phyloP scores from a whole-genome alignment of 2,797 vertebrate genomes.

The Acestrorhynchus altus region DNA sequence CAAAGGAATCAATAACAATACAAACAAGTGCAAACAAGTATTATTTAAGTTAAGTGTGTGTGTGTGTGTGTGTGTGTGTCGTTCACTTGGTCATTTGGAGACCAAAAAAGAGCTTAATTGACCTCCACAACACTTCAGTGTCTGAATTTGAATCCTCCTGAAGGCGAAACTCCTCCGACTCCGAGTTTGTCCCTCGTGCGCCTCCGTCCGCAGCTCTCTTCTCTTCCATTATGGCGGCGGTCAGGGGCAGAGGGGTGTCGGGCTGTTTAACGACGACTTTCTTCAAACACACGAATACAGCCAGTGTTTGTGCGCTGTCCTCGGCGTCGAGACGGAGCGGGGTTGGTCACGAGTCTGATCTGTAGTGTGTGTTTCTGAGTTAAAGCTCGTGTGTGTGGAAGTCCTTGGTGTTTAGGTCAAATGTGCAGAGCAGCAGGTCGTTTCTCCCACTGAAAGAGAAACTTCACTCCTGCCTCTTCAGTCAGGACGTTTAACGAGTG shows the following conservation, averaged over 20 bases:
- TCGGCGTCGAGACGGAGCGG: constrained; percentile 51
- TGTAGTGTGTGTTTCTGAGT: not conserved
- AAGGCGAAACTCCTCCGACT: not conserved
- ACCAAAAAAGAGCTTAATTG: too few relatives aligned
- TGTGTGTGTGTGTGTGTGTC: too few relatives aligned
- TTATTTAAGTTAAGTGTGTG: too few relatives aligned
- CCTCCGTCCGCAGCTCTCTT: constrained; percentile 59
- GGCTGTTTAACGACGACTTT: constrained; percentile 69
- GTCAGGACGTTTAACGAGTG: too few relatives aligned
- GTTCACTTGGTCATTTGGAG: too few relatives aligned
- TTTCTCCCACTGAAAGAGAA: too few relatives aligned
- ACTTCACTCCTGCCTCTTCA: too few relatives aligned
- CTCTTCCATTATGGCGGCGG: constrained; percentile 75
- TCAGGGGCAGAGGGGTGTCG: constrained; percentile 71
- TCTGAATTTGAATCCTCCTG: too few relatives aligned
- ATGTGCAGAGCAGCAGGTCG: not conserved
- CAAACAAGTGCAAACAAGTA: too few relatives aligned
- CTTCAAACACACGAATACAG: constrained; percentile 60
- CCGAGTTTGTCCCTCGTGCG: constrained; percentile 42
- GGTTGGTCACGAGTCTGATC: constrained; percentile 59
- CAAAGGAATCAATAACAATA: too few relatives aligned
- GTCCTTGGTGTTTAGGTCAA: not conserved
- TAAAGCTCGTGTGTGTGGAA: not conserved
- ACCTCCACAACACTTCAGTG: too few relatives aligned
- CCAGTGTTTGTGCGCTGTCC: constrained; percentile 38